These are phyloP conservation scores for Ichneumon xanthorius DNA, from an alignment of 2,888 invertebrate species.

Conservation along the genomic window DNA sequence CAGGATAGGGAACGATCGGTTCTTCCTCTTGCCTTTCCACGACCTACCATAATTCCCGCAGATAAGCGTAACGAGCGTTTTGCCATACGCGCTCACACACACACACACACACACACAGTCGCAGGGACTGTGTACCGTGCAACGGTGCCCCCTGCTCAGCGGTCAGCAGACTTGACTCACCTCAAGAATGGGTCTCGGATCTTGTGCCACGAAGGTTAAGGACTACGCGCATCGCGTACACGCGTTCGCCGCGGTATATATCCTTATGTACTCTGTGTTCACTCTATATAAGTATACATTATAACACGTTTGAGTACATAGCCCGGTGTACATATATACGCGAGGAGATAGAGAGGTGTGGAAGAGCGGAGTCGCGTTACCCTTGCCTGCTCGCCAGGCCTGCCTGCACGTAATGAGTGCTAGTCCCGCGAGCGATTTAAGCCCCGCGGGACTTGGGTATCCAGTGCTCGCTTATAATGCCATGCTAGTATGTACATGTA, in stretches of 20 bases:
- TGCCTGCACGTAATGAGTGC: slow-evolving; percentile 72
- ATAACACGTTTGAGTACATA: slow-evolving; percentile 20
- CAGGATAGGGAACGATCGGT: slow-evolving; percentile 50
- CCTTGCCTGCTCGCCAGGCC: slow-evolving; percentile 45
- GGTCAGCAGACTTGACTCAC: slow-evolving; percentile 32
- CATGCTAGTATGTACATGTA: slow-evolving; percentile 37
- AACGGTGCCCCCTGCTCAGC: slow-evolving; percentile 11
- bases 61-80: slow-evolving; percentile 69
- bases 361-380: slow-evolving; percentile 59
- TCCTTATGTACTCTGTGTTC: slow-evolving; percentile 24
- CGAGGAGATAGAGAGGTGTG: slow-evolving; percentile 23
- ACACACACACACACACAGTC: slow-evolving; percentile 31
- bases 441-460: slow-evolving; percentile 21
- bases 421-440: slow-evolving; percentile 61
- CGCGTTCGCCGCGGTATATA: slow-evolving; percentile 27
- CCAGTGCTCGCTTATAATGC: slow-evolving; percentile 41
- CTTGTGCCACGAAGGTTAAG: slow-evolving; percentile 60
- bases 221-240: slow-evolving; percentile 63
- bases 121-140: slow-evolving; percentile 26
- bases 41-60: slow-evolving; percentile 64
- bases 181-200: slow-evolving; percentile 37
- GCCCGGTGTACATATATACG: slow-evolving; percentile 26
- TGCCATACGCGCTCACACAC: slow-evolving; percentile 57
- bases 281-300: slow-evolving; percentile 17
- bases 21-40: slow-evolving; percentile 51